Conservation (phyloP, 2,797 vertebrate genomes). For the Muscicapa striata region DNA sequence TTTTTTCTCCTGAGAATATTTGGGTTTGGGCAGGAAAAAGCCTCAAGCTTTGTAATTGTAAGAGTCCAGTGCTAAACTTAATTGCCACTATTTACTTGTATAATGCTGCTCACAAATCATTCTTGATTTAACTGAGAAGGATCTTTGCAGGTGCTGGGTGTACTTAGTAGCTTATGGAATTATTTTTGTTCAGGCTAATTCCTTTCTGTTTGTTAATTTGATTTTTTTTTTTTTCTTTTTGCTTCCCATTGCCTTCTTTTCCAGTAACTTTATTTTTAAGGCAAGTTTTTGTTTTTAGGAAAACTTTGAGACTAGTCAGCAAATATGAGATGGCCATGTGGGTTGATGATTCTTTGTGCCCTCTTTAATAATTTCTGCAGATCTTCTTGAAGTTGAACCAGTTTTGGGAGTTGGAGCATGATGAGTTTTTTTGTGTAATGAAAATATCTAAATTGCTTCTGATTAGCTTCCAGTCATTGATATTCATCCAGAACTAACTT, state of each 20-base stretch:
- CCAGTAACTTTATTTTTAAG: not conserved
- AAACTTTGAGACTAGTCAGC: not conserved
- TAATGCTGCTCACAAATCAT: not conserved
- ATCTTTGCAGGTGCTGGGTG: not conserved
- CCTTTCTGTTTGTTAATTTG: not conserved
- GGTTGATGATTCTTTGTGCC: not conserved
- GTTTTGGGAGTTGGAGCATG: not conserved
- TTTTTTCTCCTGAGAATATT: not conserved
- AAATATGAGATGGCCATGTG: not conserved
- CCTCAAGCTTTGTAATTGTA: not conserved
- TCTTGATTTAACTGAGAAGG: not conserved
- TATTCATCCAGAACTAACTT: not conserved
- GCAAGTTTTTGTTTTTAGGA: not conserved
- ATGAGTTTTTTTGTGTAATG: not conserved
- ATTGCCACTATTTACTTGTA: not conserved
- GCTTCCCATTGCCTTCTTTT: not conserved
- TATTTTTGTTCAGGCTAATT: not conserved
- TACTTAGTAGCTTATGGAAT: not conserved
- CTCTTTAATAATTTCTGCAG: not conserved
- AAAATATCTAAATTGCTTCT: not conserved
- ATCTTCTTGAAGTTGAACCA: not conserved
- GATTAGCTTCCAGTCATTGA: not conserved
- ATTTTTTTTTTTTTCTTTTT: not conserved
- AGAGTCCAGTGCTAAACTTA: not conserved
- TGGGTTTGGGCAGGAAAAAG: not conserved